Conservation (phyloP, 2,888 invertebrate species). For the Anodontia alba region DNA sequence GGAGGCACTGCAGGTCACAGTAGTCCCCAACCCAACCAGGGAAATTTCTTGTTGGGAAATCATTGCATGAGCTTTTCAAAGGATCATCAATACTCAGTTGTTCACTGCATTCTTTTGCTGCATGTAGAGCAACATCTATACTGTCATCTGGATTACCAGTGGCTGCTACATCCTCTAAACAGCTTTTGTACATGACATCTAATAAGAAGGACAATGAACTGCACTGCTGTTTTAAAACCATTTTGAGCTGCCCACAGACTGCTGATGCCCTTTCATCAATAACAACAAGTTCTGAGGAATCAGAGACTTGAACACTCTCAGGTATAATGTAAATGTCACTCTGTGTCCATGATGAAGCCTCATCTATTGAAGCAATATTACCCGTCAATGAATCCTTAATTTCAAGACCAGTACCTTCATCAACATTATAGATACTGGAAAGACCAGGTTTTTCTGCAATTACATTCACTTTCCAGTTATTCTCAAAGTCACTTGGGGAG, state of each 20-base stretch:
- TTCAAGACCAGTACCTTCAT: neutral
- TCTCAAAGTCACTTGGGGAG: conserved; percentile 16
- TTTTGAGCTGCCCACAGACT: conserved; percentile 26
- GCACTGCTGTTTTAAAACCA: conserved; percentile 22
- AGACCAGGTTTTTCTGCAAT: neutral
- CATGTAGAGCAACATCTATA: conserved; percentile 27
- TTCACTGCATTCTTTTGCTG: conserved; percentile 58
- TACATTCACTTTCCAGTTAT: conserved; percentile 14
- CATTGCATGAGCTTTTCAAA: conserved; percentile 4
- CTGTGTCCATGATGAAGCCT: conserved; percentile 43
- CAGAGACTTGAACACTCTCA: conserved; percentile 28
- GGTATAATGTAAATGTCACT: neutral
- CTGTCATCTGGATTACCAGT: conserved; percentile 17
- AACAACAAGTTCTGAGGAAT: conserved; percentile 23
- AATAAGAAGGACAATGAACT: conserved; percentile 20
- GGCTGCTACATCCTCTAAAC: conserved; percentile 61
- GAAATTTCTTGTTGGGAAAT: conserved; percentile 46
- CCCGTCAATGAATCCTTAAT: neutral
- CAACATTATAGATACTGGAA: neutral
- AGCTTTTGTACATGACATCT: conserved; percentile 56
- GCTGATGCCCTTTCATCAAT: conserved; percentile 24
- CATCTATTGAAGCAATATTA: neutral
- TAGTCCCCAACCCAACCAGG: conserved; percentile 57
- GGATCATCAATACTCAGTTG: neutral
- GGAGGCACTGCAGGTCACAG: conserved; percentile 56